Evolutionary conservation across 2,113 vertebrate species (phyloP).

Genomic region (Tricholaema leucomelas): DNA sequence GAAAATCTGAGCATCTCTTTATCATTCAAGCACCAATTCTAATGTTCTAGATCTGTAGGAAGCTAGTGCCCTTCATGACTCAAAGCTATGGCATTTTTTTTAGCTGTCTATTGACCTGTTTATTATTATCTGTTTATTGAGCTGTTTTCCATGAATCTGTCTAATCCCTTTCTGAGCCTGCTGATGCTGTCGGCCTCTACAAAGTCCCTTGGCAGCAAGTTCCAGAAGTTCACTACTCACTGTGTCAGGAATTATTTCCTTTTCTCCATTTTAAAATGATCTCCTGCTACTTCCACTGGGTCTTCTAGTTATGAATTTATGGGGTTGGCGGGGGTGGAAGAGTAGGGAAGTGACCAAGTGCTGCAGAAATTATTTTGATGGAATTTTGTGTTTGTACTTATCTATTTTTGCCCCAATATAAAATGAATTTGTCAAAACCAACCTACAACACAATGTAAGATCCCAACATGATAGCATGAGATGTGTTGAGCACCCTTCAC

Average conservation of each 20-base stretch:
- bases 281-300: background rate
- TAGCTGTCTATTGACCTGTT: constrained; percentile 50
- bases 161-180: constrained; percentile 34
- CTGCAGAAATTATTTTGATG: background rate
- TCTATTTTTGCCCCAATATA: background rate
- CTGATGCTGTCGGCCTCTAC: constrained; percentile 28
- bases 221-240: constrained; percentile 31
- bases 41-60: constrained; percentile 10
- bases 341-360: background rate
- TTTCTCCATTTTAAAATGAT: background rate
- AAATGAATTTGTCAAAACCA: background rate
- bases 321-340: background rate
- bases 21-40: background rate
- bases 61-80: background rate
- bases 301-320: background rate
- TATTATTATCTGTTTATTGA: constrained; percentile 60
- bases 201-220: constrained; percentile 28
- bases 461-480: background rate
- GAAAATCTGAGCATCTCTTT: background rate
- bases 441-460: background rate
- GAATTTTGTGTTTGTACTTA: background rate
- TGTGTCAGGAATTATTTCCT: background rate
- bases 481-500: background rate
- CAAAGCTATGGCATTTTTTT: background rate
- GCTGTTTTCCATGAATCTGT: constrained; percentile 52